Conservation (phyloP, 2,797 vertebrate species). For the Sebastes aleutianus region DNA sequence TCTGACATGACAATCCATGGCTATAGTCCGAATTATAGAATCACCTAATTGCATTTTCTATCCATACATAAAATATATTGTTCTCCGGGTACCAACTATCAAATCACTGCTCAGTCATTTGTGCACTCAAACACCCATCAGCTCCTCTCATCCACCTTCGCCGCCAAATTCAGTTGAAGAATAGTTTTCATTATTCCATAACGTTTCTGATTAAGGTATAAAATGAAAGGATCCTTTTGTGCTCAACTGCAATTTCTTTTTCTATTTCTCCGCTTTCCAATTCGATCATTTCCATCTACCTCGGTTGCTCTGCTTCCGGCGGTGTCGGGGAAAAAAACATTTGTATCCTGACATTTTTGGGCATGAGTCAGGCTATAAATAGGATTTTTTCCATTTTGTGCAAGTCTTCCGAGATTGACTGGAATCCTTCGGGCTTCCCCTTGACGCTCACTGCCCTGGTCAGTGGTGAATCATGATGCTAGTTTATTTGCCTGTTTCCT, state of each 20-base stretch:
- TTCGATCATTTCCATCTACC: constrained; percentile 32
- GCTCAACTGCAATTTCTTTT: background rate
- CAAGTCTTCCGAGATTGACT: constrained; percentile 58
- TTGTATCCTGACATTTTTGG: constrained; percentile 60
- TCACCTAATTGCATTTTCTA: background rate
- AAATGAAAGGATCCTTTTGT: constrained; percentile 8
- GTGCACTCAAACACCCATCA: background rate
- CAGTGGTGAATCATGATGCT: constrained; percentile 49
- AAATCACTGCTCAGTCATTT: background rate
- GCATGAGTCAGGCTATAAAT: constrained; percentile 55
- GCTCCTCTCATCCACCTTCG: background rate
- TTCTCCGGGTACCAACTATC: background rate
- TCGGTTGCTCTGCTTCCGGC: constrained; percentile 23
- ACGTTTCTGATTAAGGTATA: background rate
- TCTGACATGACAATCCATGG: background rate
- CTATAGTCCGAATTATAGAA: background rate
- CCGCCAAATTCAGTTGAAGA: background rate
- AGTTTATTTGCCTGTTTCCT: constrained; percentile 30
- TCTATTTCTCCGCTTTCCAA: background rate
- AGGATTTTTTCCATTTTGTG: constrained; percentile 58
- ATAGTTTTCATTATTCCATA: background rate
- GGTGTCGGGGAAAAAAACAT: constrained; percentile 36
- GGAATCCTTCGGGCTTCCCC: constrained; percentile 48
- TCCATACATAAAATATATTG: background rate
- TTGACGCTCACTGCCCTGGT: constrained; percentile 47